Evolutionary conservation across 2,797 vertebrate species (phyloP), one percentile per base, ranked within the genome.

Genomic region (Sebastes hubbsi): DNA sequence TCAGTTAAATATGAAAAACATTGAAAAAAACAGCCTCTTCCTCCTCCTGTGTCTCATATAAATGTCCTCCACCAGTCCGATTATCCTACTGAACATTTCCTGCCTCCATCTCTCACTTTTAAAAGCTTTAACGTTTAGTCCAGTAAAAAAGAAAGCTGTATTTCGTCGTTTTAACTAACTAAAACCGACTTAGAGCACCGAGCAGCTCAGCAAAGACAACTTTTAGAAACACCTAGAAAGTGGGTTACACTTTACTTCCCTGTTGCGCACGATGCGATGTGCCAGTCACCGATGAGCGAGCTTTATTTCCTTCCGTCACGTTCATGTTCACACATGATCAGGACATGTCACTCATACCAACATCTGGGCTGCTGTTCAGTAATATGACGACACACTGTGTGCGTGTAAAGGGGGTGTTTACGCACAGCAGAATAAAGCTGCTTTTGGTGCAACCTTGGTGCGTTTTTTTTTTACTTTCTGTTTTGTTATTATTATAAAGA

Each of bases 291-390:
- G 20, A 32, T 74, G 29, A 58, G 75, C 73, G 84, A 65, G 76
- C 76, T 25, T 56, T 74, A 88, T 88, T 93, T 92, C 93, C 93
- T 94, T 92, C n/a, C 59, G 61, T 74, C 74, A 67, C 49, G 55
- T 72, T 78, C 83, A 77, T 64, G 70, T 80, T 64, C 38, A 61
- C 68, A 62, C 74, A 79, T 34, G 80, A 70, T 24, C 1, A 2
- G 49, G 6, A 3, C 0, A 8, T 30, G 25, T 2, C 29, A 11
- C 30, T 0, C 12, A 16, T 2, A 13, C 6, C 20, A 6, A 46
- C 66, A 30, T 22, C 34, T 9, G 18, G 13, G 2, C 42, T 42
- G 62, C 36, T 36, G 46, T 25, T 3, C 1, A 3, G 14, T 6
- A 8, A 29, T 6, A 9, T 22, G 13, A 34, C 0, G 12, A 30